Percentiles rank a stretch among this genome's conserved stretches.
phyloP scores from a whole-genome alignment of 2,113 vertebrate species.

The Cyanoramphus novaezelandiae region DNA sequence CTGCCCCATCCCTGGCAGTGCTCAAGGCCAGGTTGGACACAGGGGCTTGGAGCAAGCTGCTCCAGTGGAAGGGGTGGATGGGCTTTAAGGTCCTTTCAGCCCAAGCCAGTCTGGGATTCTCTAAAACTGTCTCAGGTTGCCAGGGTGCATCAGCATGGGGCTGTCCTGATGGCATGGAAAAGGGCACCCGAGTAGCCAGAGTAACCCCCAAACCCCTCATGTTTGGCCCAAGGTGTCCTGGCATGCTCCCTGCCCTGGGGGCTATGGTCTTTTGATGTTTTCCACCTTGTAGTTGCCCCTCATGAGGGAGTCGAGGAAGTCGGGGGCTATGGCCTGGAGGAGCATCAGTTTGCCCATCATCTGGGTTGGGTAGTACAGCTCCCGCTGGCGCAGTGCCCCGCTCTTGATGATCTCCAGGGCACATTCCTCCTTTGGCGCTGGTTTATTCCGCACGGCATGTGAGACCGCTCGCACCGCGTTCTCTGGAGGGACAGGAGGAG shows the following conservation, averaged over 20 bases:
- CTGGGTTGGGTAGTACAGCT: slow-evolving; percentile 46
- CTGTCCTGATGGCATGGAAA: rapidly evolving
- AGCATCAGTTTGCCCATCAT: not conserved
- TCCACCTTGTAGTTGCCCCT: not conserved
- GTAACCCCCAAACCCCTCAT: rapidly evolving
- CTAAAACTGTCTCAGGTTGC: not conserved
- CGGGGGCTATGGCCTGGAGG: slow-evolving; percentile 20
- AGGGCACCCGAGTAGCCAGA: not conserved
- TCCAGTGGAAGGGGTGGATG: not conserved
- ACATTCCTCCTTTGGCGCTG: slow-evolving; percentile 74
- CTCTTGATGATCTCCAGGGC: slow-evolving; percentile 78
- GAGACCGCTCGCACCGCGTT: slow-evolving; percentile 1
- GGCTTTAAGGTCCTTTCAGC: not conserved
- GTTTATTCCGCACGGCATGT: rapidly evolving
- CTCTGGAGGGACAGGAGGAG: slow-evolving; percentile 49
- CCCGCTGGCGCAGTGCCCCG: slow-evolving; percentile 45
- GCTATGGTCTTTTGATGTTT: not conserved
- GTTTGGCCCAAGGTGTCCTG: not conserved
- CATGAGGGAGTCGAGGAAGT: slow-evolving; percentile 26
- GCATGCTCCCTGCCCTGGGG: rapidly evolving
- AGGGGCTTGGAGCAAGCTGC: not conserved
- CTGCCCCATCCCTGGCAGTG: too few species aligned
- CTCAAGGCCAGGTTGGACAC: too few species aligned
- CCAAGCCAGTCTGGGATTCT: not conserved
- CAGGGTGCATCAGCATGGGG: not conserved